Evolutionary conservation across 2,888 invertebrate species (phyloP).

Genomic region (Podotricha telesiphe): DNA sequence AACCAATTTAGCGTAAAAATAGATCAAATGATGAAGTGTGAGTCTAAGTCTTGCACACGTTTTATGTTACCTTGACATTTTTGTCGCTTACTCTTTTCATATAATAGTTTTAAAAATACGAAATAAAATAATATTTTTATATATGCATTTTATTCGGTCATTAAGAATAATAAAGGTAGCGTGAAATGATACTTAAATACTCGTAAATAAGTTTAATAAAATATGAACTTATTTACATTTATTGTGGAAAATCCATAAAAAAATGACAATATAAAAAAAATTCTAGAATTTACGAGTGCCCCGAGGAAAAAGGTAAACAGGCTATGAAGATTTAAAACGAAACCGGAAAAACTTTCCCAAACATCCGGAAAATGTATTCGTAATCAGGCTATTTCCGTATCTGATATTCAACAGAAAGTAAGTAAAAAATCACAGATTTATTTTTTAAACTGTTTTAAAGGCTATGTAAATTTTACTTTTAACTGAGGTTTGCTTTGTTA

Average conservation of each 20-base stretch:
- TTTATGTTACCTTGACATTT: constrained; percentile 13
- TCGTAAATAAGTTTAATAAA: background rate
- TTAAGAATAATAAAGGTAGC: background rate
- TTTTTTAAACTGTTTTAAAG: background rate
- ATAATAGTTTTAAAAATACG: background rate
- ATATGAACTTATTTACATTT: background rate
- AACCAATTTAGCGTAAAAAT: background rate
- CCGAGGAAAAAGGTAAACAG: constrained; percentile 1
- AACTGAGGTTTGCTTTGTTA: background rate
- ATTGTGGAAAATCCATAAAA: background rate
- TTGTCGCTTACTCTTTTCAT: background rate
- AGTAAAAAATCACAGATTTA: constrained; percentile 15
- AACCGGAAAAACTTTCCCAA: constrained; percentile 18
- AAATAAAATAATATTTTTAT: background rate
- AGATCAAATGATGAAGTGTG: constrained; percentile 3
- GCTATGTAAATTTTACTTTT: background rate
- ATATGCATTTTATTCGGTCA: background rate
- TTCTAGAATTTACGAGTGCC: constrained; percentile 3
- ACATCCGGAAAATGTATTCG: constrained; percentile 17
- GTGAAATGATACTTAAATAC: background rate
- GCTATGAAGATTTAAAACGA: constrained; percentile 14
- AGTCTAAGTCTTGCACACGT: background rate
- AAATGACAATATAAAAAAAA: background rate
- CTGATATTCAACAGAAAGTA: background rate
- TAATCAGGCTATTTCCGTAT: constrained; percentile 20